Conservation (phyloP, 1,140 invertebrate genomes). For the Pomacea maculata region DNA sequence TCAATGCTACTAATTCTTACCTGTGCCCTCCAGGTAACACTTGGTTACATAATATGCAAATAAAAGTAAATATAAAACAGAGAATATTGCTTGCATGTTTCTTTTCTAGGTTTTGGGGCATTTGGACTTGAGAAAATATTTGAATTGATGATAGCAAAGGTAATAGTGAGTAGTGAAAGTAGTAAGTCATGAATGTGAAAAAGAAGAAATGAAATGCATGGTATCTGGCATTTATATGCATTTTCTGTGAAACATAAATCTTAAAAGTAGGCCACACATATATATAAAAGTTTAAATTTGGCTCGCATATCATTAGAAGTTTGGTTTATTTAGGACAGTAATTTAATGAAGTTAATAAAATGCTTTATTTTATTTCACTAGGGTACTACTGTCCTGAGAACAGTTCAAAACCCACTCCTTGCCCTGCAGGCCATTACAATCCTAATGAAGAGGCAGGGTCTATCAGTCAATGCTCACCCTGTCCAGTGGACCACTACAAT, state of each 20-base stretch:
- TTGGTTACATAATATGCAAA: neutral
- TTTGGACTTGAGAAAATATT: too few species aligned
- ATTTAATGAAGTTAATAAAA: too few species aligned
- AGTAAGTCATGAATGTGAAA: too few species aligned
- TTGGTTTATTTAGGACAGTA: too few species aligned
- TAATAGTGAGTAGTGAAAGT: too few species aligned
- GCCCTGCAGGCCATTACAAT: conserved; percentile 51
- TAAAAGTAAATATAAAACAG: neutral
- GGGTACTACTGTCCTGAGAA: conserved; percentile 59
- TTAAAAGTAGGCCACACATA: too few species aligned
- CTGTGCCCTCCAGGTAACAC: conserved; percentile 55
- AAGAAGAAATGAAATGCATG: too few species aligned
- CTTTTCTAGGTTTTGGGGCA: neutral
- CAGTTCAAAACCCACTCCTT: conserved; percentile 42
- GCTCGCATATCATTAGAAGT: too few species aligned
- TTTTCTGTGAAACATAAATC: too few species aligned
- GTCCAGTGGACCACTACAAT: conserved; percentile 57
- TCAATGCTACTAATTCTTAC: conserved; percentile 55
- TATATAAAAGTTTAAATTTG: too few species aligned
- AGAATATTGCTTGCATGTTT: neutral
- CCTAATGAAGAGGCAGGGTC: conserved; percentile 35
- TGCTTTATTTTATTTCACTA: conserved; percentile 22
- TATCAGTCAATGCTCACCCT: conserved; percentile 45
- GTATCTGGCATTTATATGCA: too few species aligned
- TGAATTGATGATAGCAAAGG: too few species aligned